Evolutionary conservation across 1,140 invertebrate genomes (phyloP).

Genomic region (Aphis gossypii): DNA sequence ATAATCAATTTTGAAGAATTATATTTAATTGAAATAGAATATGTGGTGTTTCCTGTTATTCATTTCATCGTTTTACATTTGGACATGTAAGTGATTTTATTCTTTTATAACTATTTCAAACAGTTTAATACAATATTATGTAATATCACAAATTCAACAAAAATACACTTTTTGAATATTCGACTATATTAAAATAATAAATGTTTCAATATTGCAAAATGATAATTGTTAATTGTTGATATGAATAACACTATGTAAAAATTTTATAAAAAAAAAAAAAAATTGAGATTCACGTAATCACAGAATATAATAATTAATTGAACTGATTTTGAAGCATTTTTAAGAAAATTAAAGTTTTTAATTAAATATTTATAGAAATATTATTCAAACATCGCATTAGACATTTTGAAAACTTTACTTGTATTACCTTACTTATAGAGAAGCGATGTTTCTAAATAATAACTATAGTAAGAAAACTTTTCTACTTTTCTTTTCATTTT

Average conservation of each 20-base stretch:
- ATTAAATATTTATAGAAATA: neutral
- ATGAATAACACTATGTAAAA: too few relatives aligned
- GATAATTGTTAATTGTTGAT: too few relatives aligned
- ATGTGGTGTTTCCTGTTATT: slow-evolving; percentile 23
- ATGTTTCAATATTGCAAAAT: too few relatives aligned
- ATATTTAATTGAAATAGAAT: neutral
- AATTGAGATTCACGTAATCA: neutral
- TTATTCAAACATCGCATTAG: neutral
- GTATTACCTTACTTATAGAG: neutral
- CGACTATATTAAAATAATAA: too few relatives aligned
- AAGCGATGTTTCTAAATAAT: neutral
- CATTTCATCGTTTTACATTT: slow-evolving; percentile 2
- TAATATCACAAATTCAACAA: neutral
- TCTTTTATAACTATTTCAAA: neutral
- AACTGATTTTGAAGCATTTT: neutral
- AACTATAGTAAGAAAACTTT: slow-evolving; percentile 25
- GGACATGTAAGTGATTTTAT: neutral
- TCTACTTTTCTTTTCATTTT: slow-evolving; percentile 9
- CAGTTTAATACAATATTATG: neutral
- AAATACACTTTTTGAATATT: neutral
- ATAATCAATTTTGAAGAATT: neutral
- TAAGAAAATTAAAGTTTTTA: neutral
- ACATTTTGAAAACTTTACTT: neutral
- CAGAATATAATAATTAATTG: neutral
- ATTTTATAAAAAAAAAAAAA: neutral